These are phyloP conservation scores for Pedionomus torquatus DNA, from an alignment of 2,113 vertebrate species.

Conservation along the genomic window DNA sequence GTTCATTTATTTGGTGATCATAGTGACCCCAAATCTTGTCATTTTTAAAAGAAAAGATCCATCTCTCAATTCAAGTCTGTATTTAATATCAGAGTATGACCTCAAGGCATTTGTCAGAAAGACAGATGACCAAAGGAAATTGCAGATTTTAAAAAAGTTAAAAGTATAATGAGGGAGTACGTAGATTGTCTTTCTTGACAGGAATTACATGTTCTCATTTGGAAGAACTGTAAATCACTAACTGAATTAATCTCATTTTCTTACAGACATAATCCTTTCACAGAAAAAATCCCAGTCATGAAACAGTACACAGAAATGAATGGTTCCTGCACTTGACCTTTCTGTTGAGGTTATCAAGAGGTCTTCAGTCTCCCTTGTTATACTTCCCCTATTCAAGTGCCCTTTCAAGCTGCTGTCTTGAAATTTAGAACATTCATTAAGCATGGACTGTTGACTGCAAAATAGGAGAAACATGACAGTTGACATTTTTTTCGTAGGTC, in stretches of 20 bases:
- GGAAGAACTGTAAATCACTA: background rate
- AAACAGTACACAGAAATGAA: background rate
- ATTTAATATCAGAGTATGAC: background rate
- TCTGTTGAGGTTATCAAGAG: background rate
- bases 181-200: background rate
- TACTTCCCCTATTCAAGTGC: background rate
- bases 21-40: background rate
- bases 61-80: background rate
- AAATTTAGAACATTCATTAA: conserved; percentile 28
- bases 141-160: background rate
- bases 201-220: background rate
- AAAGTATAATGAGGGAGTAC: background rate
- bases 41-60: background rate
- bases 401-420: background rate
- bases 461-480: background rate
- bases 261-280: background rate
- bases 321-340: background rate
- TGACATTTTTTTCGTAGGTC: conserved; percentile 35
- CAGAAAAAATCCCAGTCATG: background rate
- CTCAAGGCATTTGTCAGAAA: background rate
- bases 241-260: background rate
- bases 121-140: background rate
- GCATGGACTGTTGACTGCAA: background rate
- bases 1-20: background rate
- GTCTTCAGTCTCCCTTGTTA: background rate